These are phyloP conservation scores for Cerceris ruficornis DNA, from an alignment of 2,888 invertebrate genomes.

Conservation along the genomic window DNA sequence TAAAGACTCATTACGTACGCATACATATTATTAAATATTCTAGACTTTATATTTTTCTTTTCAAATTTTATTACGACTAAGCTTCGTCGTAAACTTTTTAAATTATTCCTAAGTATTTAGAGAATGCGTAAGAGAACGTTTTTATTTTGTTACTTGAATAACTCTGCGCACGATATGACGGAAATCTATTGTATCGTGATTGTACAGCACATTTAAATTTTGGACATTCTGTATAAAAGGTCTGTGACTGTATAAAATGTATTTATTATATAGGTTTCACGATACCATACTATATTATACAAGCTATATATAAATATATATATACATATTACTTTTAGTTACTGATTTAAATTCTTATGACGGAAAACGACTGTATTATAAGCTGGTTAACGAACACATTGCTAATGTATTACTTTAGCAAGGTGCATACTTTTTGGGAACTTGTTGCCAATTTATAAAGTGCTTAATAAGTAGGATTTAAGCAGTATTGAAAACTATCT, in stretches of 20 bases:
- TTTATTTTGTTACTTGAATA: constrained; percentile 4
- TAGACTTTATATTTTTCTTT: not conserved
- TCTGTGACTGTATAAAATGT: constrained; percentile 81
- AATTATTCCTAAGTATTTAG: not conserved
- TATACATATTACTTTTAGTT: constrained; percentile 79
- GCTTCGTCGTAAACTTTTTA: not conserved
- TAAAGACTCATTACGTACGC: no score
- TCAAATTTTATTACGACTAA: not conserved
- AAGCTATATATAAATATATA: constrained; percentile 73
- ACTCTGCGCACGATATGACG: constrained; percentile 13
- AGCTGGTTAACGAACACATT: constrained; percentile 53
- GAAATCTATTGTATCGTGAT: constrained; percentile 38
- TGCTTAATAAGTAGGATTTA: constrained; percentile 51
- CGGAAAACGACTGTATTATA: constrained; percentile 73
- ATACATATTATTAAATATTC: not conserved
- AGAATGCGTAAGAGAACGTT: constrained; percentile 4
- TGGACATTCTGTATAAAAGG: constrained; percentile 80
- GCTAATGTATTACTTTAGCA: constrained; percentile 52
- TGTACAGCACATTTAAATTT: constrained; percentile 65
- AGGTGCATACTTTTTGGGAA: constrained; percentile 59
- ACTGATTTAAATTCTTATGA: constrained; percentile 75
- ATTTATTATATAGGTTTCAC: constrained; percentile 81
- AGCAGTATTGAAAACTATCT: constrained; percentile 38
- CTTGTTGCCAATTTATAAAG: constrained; percentile 71
- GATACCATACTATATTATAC: constrained; percentile 78